Conservation (phyloP, 2,888 invertebrate genomes). For the Acrobasis consociella region DNA sequence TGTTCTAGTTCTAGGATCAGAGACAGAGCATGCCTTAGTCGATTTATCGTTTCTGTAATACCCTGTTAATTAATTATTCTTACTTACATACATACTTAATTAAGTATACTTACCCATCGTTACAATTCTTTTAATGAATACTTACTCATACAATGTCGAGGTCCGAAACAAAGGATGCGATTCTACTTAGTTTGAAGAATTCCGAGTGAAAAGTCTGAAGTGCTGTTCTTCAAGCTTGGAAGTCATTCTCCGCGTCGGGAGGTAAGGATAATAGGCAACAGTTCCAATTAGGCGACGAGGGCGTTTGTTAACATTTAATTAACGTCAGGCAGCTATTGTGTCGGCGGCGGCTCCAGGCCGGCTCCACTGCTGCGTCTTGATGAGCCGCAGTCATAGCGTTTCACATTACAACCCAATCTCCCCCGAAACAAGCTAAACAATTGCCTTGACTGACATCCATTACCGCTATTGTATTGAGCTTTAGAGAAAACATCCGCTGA, state of each 20-base stretch:
- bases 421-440: slow-evolving; percentile 31
- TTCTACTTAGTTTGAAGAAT: slow-evolving; percentile 59
- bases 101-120: neutral
- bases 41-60: too few species aligned
- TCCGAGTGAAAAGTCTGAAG: slow-evolving; percentile 64
- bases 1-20: too few species aligned
- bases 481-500: neutral
- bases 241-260: slow-evolving; percentile 73
- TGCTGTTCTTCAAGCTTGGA: slow-evolving; percentile 64
- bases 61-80: neutral
- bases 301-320: slow-evolving; percentile 83
- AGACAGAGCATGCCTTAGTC: too few species aligned
- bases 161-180: slow-evolving; percentile 48
- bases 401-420: slow-evolving; percentile 59
- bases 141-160: neutral
- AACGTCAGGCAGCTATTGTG: slow-evolving; percentile 79
- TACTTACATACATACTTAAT: too few species aligned
- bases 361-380: slow-evolving; percentile 58
- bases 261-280: slow-evolving; percentile 82
- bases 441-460: slow-evolving; percentile 37
- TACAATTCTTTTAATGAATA: slow-evolving; percentile 22
- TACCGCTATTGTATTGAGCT: slow-evolving; percentile 30
- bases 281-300: slow-evolving; percentile 82
- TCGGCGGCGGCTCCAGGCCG: slow-evolving; percentile 64
- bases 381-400: slow-evolving; percentile 65